Evolutionary conservation across 2,113 vertebrate species (phyloP).

Genomic region (Boulengeromyrus knoepffleri): DNA sequence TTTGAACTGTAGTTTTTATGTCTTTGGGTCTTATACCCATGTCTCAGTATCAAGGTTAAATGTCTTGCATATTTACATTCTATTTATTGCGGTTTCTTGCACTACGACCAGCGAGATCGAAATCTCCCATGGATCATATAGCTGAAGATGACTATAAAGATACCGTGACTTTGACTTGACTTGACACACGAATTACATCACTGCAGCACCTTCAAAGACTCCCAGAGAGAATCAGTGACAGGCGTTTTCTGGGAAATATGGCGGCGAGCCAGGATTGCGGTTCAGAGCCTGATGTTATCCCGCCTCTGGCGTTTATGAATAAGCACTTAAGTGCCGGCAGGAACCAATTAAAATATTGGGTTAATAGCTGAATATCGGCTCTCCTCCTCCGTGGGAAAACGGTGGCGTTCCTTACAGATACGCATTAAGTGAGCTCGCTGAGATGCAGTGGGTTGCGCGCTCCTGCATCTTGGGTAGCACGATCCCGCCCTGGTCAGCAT

Average conservation of each 20-base stretch:
- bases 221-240: background rate
- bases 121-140: background rate
- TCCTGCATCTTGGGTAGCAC: background rate
- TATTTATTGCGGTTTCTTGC: background rate
- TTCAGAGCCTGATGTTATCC: constrained; percentile 48
- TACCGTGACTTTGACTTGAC: background rate
- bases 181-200: background rate
- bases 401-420: background rate
- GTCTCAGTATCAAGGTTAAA: background rate
- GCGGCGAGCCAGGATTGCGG: constrained; percentile 40
- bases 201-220: background rate
- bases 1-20: background rate
- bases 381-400: background rate
- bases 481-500: constrained; percentile 25
- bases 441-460: background rate
- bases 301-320: constrained; percentile 48
- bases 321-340: constrained; percentile 41
- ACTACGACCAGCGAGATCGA: background rate
- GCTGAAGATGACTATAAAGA: background rate
- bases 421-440: background rate
- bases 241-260: constrained; percentile 32
- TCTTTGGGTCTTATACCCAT: background rate
- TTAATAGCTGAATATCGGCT: constrained; percentile 49
- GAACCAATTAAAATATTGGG: constrained; percentile 41
- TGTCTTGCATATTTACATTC: background rate